Base-by-base conservation (phyloP, 2,113 vertebrate genomes). In the Halcyon senegalensis region DNA sequence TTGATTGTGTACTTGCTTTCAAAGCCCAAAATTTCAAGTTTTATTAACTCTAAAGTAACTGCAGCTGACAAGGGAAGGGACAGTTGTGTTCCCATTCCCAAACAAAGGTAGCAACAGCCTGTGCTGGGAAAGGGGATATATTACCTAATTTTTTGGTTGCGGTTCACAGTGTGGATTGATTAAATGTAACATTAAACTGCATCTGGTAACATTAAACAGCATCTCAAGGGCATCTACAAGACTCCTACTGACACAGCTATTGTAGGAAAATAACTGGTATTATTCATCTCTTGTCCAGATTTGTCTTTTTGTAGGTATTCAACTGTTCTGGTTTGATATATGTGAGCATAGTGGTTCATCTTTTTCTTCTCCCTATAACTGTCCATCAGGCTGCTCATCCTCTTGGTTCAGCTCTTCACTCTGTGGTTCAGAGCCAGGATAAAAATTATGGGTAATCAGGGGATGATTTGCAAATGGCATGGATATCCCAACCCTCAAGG, bases 281-380 rank as follows among this genome's bases (percentile, higher is more conserved):
- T 87, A 60, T 28, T 92, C 11, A 86, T 30, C 4, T 41, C 84
- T 90, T 93, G 74, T 30, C 77, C 64, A 78, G 70, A 72, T 59
- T 43, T 91, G 37, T 53, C 53, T 90, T 94, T 89, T 70, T 93
- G 70, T 78, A 91, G 66, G 56, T 89, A 77, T 92, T 94, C 41
- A 41, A 2, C 86, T 93, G 67, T 88, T 91, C 56, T 67, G 51
- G 21, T 35, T 44, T 91, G 31, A n/a, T 55, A 55, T 30, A 37
- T 41, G 28, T 60, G 20, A 76, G 28, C 53, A 51, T 6, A 59
- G n/a, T 37, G 16, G 91, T 84, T 48, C 55, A 19, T 44, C 27
- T 59, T 33, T 33, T 33, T 20, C 13, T 10, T 2, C 1, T 13
- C 11, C 13, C 11, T 9, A 0, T 30, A 63, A 35, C 16, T 75